phyloP scores from a whole-genome alignment of 2,113 vertebrate species.

The Brachypodius melanocephalos region DNA sequence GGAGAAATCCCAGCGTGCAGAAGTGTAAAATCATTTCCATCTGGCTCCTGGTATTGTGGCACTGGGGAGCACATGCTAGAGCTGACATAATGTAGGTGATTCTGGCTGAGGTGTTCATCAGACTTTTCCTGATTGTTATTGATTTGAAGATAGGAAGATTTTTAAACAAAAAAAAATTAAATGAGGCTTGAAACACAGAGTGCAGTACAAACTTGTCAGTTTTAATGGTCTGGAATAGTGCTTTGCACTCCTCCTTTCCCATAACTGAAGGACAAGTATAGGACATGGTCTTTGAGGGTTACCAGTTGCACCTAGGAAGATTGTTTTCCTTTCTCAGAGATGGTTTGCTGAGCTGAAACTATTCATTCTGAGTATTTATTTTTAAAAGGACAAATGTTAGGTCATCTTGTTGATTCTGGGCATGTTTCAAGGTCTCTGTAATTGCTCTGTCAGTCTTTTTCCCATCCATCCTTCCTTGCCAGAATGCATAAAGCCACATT shows the following conservation, averaged over 20 bases:
- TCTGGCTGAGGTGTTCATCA: not conserved
- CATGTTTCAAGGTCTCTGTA: conserved; percentile 37
- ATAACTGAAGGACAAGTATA: not conserved
- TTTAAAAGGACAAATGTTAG: conserved; percentile 22
- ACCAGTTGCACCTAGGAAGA: not conserved
- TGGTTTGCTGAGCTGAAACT: not conserved
- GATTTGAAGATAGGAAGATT: not conserved
- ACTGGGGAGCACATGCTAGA: not conserved
- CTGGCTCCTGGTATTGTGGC: not conserved
- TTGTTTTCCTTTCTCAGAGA: not conserved
- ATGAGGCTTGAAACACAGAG: not conserved
- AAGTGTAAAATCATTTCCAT: not conserved
- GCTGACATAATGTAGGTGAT: not conserved
- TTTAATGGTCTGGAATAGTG: not conserved
- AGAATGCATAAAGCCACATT: not conserved
- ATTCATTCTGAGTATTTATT: conserved; percentile 25
- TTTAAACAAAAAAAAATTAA: not conserved
- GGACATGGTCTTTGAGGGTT: not conserved
- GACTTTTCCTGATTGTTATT: not conserved
- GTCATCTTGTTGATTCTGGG: conserved; percentile 43
- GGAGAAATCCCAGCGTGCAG: not conserved
- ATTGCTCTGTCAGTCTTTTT: conserved; percentile 30
- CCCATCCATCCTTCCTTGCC: not conserved
- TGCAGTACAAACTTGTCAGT: not conserved
- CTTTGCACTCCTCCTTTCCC: not conserved